These are phyloP conservation scores for Halcyon badia DNA, from an alignment of 2,797 vertebrate species.

Conservation along the genomic window DNA sequence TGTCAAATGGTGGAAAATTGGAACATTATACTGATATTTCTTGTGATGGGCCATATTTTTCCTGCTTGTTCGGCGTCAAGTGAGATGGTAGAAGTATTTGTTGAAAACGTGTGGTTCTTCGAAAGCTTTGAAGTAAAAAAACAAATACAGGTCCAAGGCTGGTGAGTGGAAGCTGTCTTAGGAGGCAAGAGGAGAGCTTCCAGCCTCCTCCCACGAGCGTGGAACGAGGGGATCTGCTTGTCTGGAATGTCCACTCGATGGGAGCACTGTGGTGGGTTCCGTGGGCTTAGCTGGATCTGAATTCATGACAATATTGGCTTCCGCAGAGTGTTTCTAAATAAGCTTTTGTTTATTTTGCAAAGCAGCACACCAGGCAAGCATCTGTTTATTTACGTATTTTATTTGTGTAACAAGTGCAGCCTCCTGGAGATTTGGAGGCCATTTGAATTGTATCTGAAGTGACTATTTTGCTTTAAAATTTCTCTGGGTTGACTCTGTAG, in stretches of 20 bases:
- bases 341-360: background rate
- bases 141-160: background rate
- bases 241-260: background rate
- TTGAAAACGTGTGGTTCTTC: background rate
- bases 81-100: conserved; percentile 60
- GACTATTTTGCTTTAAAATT: background rate
- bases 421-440: conserved; percentile 21
- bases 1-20: conserved; percentile 88
- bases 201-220: background rate
- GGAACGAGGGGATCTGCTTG: background rate
- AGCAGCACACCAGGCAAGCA: background rate
- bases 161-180: background rate
- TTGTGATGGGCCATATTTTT: conserved; percentile 84
- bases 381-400: conserved; percentile 8
- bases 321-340: background rate
- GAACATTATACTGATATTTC: conserved; percentile 90
- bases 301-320: background rate
- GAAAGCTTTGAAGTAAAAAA: conserved; percentile 34
- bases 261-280: background rate
- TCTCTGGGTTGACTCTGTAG: background rate
- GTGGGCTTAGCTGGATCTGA: background rate
- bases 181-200: background rate
- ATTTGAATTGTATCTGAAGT: background rate
- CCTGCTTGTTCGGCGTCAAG: conserved; percentile 74
- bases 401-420: background rate